phyloP scores from a whole-genome alignment of 2,113 vertebrate genomes.

The Corythaeola cristata region DNA sequence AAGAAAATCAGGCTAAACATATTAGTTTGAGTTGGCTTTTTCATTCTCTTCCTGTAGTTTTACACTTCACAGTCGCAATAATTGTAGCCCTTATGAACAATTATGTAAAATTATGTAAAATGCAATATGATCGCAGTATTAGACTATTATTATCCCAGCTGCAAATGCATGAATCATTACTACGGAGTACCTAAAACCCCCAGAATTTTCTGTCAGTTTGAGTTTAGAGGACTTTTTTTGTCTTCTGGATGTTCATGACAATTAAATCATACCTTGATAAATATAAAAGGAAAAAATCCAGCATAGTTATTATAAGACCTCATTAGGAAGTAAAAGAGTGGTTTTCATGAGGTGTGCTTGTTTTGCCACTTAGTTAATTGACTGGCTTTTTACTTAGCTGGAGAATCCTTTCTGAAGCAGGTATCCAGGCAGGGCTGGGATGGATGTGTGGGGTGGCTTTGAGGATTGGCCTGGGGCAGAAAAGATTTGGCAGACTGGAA shows the following conservation, averaged over 20 bases:
- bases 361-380: constrained; percentile 61
- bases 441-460: neutral
- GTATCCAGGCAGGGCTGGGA: neutral
- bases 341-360: constrained; percentile 55
- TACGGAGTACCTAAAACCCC: neutral
- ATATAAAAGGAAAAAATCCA: constrained; percentile 28
- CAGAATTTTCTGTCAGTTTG: constrained; percentile 4
- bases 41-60: constrained; percentile 52
- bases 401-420: neutral
- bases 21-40: constrained; percentile 32
- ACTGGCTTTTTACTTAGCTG: constrained; percentile 14
- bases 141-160: constrained; percentile 21
- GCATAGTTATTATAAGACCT: constrained; percentile 40
- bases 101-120: constrained; percentile 61
- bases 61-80: constrained; percentile 42
- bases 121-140: constrained; percentile 53
- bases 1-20: constrained; percentile 50
- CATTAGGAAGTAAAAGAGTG: constrained; percentile 62
- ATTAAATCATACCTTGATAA: constrained; percentile 71
- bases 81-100: constrained; percentile 60
- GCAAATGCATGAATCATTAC: constrained; percentile 27
- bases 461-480: neutral
- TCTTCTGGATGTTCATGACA: constrained; percentile 50
- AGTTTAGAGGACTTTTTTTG: constrained; percentile 2
- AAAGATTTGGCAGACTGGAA: neutral